phyloP scores from a whole-genome alignment of 53 echinoderm and acorn worm genomes.

The Echinometra lucunter region DNA sequence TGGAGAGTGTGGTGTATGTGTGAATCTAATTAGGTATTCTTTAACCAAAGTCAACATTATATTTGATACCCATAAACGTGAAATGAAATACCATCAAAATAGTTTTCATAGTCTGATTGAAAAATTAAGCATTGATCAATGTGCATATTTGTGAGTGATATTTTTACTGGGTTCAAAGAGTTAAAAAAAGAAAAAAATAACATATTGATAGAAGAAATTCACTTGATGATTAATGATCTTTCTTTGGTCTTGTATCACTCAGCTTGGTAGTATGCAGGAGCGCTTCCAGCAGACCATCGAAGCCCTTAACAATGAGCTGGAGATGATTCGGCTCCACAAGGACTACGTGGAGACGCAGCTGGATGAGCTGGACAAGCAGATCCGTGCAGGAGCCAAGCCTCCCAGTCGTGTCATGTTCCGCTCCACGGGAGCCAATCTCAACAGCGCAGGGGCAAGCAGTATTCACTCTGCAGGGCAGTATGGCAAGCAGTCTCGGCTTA shows the following conservation, averaged over 20 bases:
- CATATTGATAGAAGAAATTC: too few relatives aligned
- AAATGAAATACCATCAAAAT: too few relatives aligned
- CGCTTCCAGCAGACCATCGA: slow-evolving; percentile 93
- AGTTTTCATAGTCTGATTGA: too few relatives aligned
- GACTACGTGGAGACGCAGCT: slow-evolving; percentile 87
- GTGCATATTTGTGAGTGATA: too few relatives aligned
- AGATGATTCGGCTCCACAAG: slow-evolving; percentile 92
- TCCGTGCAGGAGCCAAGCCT: slow-evolving; percentile 70
- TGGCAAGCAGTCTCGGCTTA: slow-evolving; percentile 79
- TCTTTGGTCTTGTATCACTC: neutral
- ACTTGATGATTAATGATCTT: neutral
- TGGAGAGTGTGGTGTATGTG: too few relatives aligned
- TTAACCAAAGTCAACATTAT: too few relatives aligned
- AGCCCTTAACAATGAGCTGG: slow-evolving; percentile 85
- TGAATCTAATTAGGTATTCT: too few relatives aligned
- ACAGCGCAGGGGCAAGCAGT: slow-evolving; percentile 47
- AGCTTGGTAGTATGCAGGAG: slow-evolving; percentile 88
- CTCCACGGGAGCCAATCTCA: slow-evolving; percentile 19
- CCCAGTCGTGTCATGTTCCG: slow-evolving; percentile 70
- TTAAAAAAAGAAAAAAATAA: too few relatives aligned
- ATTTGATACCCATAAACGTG: too few relatives aligned
- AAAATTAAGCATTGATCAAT: too few relatives aligned
- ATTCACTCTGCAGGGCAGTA: slow-evolving; percentile 70
- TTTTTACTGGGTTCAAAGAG: too few relatives aligned
- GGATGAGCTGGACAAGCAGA: slow-evolving; percentile 82